Evolutionary conservation across 2,113 vertebrate species (phyloP).

Genomic region (Danio rerio): DNA sequence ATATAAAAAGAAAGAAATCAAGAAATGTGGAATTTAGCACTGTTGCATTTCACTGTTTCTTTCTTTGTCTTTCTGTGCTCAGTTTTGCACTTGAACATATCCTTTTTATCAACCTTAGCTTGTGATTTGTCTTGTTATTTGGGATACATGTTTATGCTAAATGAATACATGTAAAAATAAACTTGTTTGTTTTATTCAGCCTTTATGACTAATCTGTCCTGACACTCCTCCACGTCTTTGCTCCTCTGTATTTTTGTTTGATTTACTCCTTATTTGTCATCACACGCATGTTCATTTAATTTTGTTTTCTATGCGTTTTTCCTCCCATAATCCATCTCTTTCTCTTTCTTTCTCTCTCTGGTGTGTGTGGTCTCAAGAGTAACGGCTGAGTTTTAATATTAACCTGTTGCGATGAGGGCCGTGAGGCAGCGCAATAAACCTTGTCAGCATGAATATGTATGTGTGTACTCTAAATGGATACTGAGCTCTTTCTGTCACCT

Average conservation of each 20-base stretch:
- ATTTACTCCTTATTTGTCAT: neutral
- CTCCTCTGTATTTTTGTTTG: neutral
- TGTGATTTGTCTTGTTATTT: neutral
- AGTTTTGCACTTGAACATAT: no score
- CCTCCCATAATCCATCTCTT: constrained; percentile 4
- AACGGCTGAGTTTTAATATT: constrained; percentile 55
- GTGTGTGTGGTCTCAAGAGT: constrained; percentile 19
- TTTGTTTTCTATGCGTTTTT: neutral
- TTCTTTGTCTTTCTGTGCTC: neutral
- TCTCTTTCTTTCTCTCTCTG: neutral
- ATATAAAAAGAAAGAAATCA: no score
- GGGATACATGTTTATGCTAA: neutral
- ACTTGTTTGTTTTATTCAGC: neutral
- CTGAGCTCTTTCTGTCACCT: constrained; percentile 56
- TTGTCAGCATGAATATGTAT: constrained; percentile 71
- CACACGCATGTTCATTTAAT: neutral
- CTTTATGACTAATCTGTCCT: neutral
- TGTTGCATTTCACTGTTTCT: neutral
- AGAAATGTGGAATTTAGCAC: no score
- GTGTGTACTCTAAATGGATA: constrained; percentile 61
- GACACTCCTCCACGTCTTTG: neutral
- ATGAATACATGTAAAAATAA: neutral
- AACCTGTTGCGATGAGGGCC: constrained; percentile 56
- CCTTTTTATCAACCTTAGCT: neutral
- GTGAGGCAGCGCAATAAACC: constrained; percentile 43